These are phyloP conservation scores for Balearica regulorum DNA, from an alignment of 2,797 vertebrate species.

Conservation along the genomic window DNA sequence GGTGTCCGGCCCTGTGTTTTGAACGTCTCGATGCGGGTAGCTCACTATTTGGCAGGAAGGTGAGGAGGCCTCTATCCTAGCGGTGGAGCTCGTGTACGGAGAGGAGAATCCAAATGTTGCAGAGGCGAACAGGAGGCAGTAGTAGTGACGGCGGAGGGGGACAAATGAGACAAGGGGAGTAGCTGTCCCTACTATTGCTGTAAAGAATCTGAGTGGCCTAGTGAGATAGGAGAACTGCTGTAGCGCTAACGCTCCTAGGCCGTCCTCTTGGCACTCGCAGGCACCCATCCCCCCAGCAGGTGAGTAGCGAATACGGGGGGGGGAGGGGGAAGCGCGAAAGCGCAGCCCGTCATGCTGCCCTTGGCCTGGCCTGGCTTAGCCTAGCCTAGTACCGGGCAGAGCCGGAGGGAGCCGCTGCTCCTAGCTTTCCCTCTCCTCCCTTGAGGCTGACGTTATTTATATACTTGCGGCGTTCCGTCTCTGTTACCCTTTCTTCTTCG, in stretches of 20 bases:
- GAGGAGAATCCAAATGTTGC: conserved; percentile 41
- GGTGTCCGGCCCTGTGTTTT: conserved; percentile 20
- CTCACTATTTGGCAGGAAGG: conserved; percentile 70
- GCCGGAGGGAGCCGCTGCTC: not conserved
- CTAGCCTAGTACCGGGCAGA: not conserved
- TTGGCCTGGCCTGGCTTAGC: not conserved
- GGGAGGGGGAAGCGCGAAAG: not conserved
- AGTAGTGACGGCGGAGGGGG: not conserved
- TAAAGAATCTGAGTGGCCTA: conserved; percentile 14
- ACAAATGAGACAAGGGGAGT: not conserved
- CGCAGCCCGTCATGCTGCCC: not conserved
- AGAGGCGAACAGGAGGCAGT: conserved; percentile 15
- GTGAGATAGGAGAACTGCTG: not conserved
- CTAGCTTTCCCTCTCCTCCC: not conserved
- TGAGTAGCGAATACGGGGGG: not conserved
- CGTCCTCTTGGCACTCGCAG: not conserved
- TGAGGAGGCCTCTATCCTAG: conserved; percentile 31
- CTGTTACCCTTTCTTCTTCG: not conserved
- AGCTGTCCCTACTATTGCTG: not conserved
- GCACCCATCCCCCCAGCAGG: not conserved
- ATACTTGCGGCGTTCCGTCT: not conserved
- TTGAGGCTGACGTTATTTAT: conserved; percentile 13
- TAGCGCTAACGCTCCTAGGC: conserved; percentile 3
- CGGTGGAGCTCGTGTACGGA: not conserved
- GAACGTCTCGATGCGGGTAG: conserved; percentile 28